Evolutionary conservation across 2,113 vertebrate species (phyloP).

Genomic region (Cryptotis parvus): DNA sequence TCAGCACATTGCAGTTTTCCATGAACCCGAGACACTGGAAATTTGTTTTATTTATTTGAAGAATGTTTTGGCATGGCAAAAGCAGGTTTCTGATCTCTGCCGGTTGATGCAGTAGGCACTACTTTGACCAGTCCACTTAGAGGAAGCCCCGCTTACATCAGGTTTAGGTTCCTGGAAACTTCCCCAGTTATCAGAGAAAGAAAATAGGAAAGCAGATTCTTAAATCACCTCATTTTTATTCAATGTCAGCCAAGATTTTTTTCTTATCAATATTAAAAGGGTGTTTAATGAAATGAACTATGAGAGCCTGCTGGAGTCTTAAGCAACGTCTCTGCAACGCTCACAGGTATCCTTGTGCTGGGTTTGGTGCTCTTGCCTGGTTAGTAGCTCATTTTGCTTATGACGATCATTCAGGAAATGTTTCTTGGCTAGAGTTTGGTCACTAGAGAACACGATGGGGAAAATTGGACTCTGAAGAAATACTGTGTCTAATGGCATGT

Average conservation of each 20-base stretch:
- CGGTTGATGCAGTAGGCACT: not conserved
- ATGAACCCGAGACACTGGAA: not conserved
- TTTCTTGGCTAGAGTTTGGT: slow-evolving; percentile 23
- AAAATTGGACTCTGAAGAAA: slow-evolving; percentile 21
- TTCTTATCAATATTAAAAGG: not conserved
- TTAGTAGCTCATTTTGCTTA: not conserved
- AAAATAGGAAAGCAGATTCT: not conserved
- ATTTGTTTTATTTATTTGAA: slow-evolving; percentile 8
- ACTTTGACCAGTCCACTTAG: not conserved
- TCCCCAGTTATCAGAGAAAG: not conserved
- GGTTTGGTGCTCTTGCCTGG: not conserved
- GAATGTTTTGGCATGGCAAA: not conserved
- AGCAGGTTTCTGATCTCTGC: not conserved
- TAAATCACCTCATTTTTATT: not conserved
- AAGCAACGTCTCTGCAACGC: not conserved
- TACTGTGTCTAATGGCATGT: not conserved
- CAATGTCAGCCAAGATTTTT: not conserved
- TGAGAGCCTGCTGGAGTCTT: not conserved
- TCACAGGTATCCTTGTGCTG: not conserved
- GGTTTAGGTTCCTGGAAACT: not conserved
- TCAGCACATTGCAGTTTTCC: not conserved
- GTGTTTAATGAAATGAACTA: not conserved
- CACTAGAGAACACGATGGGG: not conserved
- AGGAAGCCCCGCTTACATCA: not conserved
- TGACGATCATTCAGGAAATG: not conserved